Conservation (phyloP, 2,113 vertebrate species). For the Micromys minutus region DNA sequence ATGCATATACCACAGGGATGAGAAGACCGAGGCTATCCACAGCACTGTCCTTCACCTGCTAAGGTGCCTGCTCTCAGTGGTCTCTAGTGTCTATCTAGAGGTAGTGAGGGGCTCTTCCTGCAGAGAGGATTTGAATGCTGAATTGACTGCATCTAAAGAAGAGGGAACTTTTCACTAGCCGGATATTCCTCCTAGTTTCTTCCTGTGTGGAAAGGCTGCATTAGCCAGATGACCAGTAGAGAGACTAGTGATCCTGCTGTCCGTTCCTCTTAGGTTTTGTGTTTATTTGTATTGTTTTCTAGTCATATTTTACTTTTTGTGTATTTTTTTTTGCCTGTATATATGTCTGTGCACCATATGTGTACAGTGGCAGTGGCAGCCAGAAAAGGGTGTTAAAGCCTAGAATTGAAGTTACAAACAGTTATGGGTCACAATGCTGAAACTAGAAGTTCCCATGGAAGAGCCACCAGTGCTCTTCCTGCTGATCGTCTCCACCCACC, state of each 20-base stretch:
- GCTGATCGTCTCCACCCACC: neutral
- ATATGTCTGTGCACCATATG: neutral
- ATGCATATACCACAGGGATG: neutral
- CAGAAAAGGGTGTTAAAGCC: neutral
- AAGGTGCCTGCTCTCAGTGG: neutral
- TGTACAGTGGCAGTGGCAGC: neutral
- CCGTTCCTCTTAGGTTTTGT: neutral
- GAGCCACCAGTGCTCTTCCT: neutral
- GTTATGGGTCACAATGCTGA: neutral
- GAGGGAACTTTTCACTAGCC: neutral
- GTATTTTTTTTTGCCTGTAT: neutral
- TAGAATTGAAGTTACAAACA: neutral
- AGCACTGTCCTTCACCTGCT: neutral
- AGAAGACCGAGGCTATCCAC: neutral
- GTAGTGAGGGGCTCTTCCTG: neutral
- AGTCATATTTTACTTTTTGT: neutral
- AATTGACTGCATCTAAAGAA: fast-evolving
- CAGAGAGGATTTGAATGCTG: neutral
- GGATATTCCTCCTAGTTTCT: neutral
- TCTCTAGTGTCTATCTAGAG: neutral
- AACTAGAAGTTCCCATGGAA: neutral
- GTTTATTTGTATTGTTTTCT: neutral
- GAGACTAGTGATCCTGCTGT: neutral
- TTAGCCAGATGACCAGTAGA: neutral
- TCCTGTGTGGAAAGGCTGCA: neutral